phyloP scores from a whole-genome alignment of 2,113 vertebrate genomes.

The Bufo bufo region DNA sequence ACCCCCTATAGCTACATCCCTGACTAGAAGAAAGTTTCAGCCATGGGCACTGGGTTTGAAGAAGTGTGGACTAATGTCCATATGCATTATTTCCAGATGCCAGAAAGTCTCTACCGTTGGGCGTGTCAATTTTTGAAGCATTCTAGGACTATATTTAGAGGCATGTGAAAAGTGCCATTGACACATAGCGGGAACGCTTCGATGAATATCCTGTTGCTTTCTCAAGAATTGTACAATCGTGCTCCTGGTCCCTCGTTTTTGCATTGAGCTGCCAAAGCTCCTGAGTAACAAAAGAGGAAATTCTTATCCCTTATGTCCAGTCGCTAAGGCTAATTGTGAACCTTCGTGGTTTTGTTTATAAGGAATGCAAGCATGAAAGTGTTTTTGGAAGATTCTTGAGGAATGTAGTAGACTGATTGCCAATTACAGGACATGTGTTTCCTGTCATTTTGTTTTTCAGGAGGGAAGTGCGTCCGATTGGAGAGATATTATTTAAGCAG shows the following conservation, averaged over 20 bases:
- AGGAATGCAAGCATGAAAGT: constrained; percentile 56
- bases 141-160: constrained; percentile 50
- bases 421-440: constrained; percentile 56
- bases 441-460: constrained; percentile 58
- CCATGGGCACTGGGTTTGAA: background rate
- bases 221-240: constrained; percentile 38
- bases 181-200: constrained; percentile 40
- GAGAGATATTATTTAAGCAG: constrained; percentile 52
- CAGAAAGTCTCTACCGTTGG: constrained; percentile 29
- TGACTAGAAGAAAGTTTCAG: background rate
- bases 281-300: constrained; percentile 44
- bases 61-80: background rate
- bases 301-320: constrained; percentile 52
- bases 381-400: constrained; percentile 59
- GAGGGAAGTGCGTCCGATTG: constrained; percentile 57
- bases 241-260: constrained; percentile 11
- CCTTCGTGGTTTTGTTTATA: constrained; percentile 48
- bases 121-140: constrained; percentile 29
- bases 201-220: constrained; percentile 53
- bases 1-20: too few species aligned
- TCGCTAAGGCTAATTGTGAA: constrained; percentile 42
- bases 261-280: constrained; percentile 32
- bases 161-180: constrained; percentile 51
- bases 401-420: constrained; percentile 54
- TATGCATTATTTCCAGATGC: background rate